phyloP scores from a whole-genome alignment of 2,888 invertebrate species.

The Dione vanillae region DNA sequence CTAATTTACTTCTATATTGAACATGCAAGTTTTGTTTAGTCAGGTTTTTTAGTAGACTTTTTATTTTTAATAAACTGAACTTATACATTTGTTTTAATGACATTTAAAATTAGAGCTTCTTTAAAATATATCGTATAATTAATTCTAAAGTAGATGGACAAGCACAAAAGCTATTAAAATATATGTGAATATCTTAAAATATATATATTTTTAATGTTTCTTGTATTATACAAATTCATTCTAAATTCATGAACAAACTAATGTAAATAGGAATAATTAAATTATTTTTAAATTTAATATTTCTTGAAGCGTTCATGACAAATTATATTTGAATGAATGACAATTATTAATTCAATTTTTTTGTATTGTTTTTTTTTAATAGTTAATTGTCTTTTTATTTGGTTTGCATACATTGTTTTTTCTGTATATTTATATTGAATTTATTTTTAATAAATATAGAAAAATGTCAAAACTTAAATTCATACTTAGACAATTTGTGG shows the following conservation, averaged over 20 bases:
- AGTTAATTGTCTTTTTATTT: not conserved
- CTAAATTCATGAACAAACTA: not conserved
- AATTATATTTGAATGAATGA: not conserved
- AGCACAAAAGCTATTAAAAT: not conserved
- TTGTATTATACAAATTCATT: not conserved
- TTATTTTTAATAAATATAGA: not conserved
- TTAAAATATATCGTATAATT: too few species aligned
- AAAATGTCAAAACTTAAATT: too few species aligned
- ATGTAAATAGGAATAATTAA: not conserved
- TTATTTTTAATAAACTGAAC: too few species aligned
- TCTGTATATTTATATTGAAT: not conserved
- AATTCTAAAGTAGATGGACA: not conserved
- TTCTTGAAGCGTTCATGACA: conserved; percentile 24
- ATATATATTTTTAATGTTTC: not conserved
- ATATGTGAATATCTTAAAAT: not conserved
- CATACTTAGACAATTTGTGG: too few species aligned
- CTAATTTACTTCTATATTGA: too few species aligned
- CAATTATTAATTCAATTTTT: not conserved
- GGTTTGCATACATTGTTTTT: not conserved
- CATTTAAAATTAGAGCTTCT: too few species aligned
- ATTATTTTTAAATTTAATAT: not conserved
- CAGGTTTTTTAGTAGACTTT: too few species aligned
- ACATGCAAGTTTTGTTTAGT: too few species aligned
- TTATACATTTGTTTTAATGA: too few species aligned
- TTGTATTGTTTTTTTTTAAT: not conserved